Evolutionary conservation across 1,140 invertebrate genomes (phyloP).

Genomic region (Rhysida immarginata): DNA sequence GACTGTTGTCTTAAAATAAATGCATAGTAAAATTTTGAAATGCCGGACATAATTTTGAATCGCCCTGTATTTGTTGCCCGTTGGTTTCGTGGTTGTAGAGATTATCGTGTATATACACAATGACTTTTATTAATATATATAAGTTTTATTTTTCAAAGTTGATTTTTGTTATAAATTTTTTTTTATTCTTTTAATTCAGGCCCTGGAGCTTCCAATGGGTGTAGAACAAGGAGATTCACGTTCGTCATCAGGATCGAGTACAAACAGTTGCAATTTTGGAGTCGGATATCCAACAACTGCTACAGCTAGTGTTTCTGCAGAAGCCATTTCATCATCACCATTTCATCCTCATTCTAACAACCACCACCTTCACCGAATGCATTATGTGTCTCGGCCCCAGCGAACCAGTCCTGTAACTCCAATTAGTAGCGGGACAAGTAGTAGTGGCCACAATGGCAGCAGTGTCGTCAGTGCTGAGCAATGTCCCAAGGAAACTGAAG

Average conservation of each 20-base stretch:
- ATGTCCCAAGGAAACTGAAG: conserved; percentile 20
- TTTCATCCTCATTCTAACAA: conserved; percentile 22
- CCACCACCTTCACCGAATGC: conserved; percentile 35
- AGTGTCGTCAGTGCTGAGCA: conserved; percentile 24
- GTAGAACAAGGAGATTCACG: conserved; percentile 50
- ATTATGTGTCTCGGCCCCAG: conserved; percentile 28
- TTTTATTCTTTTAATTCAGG: conserved; percentile 34
- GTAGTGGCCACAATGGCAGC: conserved; percentile 16
- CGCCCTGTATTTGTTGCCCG: too few relatives aligned
- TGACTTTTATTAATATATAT: not conserved
- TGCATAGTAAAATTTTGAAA: too few relatives aligned
- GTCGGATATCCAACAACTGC: conserved; percentile 14
- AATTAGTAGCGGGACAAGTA: not conserved
- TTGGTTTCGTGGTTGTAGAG: too few relatives aligned
- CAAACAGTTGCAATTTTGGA: conserved; percentile 25
- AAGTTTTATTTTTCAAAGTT: not conserved
- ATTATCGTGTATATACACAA: too few relatives aligned
- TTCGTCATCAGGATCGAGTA: conserved; percentile 44
- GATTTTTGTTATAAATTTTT: too few relatives aligned
- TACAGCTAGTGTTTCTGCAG: conserved; percentile 13
- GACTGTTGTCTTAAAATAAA: too few relatives aligned
- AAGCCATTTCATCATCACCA: conserved; percentile 26
- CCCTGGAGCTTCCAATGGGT: conserved; percentile 54
- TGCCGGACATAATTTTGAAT: too few relatives aligned
- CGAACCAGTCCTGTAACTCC: conserved; percentile 11